Conservation (phyloP, 2,888 invertebrate species). For the Ectropis crepuscularia region DNA sequence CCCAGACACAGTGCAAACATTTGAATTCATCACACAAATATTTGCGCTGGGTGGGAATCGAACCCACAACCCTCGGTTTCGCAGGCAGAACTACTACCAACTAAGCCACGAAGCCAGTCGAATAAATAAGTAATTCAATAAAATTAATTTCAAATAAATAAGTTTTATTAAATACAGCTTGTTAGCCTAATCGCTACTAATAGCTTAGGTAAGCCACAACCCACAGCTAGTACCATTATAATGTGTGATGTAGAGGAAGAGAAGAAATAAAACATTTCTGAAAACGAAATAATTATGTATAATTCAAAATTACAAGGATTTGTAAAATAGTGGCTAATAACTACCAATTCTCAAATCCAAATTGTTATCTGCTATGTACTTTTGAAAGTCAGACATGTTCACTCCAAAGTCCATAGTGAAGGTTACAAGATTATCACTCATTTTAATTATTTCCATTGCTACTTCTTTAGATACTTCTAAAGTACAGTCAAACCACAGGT, state of each 20-base stretch:
- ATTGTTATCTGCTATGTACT: slow-evolving; percentile 72
- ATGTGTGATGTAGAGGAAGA: neutral
- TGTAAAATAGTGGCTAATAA: slow-evolving; percentile 55
- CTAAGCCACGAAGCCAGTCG: too few species aligned
- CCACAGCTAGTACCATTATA: neutral
- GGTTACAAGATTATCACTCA: slow-evolving; percentile 66
- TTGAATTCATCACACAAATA: too few species aligned
- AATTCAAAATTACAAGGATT: neutral
- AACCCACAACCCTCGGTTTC: too few species aligned
- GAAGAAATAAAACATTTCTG: slow-evolving; percentile 2
- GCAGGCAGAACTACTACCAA: too few species aligned
- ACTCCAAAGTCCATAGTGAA: slow-evolving; percentile 72
- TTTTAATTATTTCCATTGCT: slow-evolving; percentile 67
- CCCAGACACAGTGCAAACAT: too few species aligned
- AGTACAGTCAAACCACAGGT: slow-evolving; percentile 79
- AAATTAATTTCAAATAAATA: neutral
- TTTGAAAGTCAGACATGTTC: slow-evolving; percentile 65
- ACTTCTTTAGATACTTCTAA: slow-evolving; percentile 71
- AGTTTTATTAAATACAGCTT: neutral
- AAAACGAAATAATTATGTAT: slow-evolving; percentile 1
- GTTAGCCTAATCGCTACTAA: too few species aligned
- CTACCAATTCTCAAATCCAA: slow-evolving; percentile 75
- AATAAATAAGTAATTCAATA: neutral
- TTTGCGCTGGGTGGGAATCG: too few species aligned
- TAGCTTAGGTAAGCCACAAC: too few species aligned